Base-by-base conservation (phyloP, 2,797 vertebrate genomes). In the Sternarchorhynchus goeldii region DNA sequence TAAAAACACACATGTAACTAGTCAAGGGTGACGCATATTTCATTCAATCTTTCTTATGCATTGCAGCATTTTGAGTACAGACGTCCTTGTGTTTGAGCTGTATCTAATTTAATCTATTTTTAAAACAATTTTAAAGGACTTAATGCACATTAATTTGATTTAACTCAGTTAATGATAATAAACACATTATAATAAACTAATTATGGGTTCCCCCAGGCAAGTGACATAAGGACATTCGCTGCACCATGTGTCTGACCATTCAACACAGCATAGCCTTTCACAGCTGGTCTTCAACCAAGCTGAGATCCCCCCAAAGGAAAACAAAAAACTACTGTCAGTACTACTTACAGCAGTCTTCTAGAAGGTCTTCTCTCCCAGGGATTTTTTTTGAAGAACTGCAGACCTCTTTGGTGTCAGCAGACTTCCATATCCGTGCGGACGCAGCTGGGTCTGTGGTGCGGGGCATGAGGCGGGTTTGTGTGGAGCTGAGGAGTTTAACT, bases 341-440 rank as follows among this genome's bases (percentile, higher is more conserved):
- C 56, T 80, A 76, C 78, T 80, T 69, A 80, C 82, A 62, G 56
- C 56, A 62, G 59, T n/a, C 39, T n/a, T 72, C 62, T 57, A 34
- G 56, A 55, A 68, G 74, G 73, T 62, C 16, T 53, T 31, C 4
- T 14, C 39, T 78, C 70, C 66, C 63, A 29, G 39, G 77, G 65
- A 25, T 25, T 25, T 25, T n/a, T 75, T 57, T 73, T 31, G 39
- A 70, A 69, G 50, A 70, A 57, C 32, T 36, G 31, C 16, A 58
- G 57, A 79, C 76, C 64, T 36, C 32, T 36, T 45, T 36, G 65
- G 34, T 62, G 31, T 59, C 55, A 76, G 59, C 58, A 0, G 8
- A 68, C 75, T 74, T 78, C 67, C 64, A 59, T 75, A 67, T 80
- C 75, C 12, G 10, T 50, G 45, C 10, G 45, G 45, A 50, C 45